Base-by-base conservation (phyloP, 1,140 invertebrate species). In the Drosophila kepulauana region DNA sequence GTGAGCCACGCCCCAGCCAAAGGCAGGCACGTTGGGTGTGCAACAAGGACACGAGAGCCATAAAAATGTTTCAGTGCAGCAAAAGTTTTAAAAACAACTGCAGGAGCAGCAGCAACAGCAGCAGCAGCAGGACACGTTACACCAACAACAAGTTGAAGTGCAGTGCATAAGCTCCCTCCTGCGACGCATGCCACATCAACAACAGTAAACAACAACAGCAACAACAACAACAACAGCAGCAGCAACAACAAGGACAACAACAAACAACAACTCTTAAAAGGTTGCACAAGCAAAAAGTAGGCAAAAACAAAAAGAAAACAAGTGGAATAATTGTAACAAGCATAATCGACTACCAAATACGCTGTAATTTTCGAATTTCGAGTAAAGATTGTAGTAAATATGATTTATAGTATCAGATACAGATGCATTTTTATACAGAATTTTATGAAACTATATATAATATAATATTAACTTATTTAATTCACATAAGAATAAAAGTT, bases 1-100 rank as follows among this genome's bases (percentile, higher is more conserved):
- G 68, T 28, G 25, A 57, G 70, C 66, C 81, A 80, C 66, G 74
- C 77, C 74, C 51, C 56, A 41, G 41, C n/a, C 16, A 46, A 52
- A n/a, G 67, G 57, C 61, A 49, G 52, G 51, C 33, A 51, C 58
- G 65, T 62, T 25, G 51, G 20, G 20, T 75, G 16, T 66, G 62
- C 62, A 72, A 78, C 85, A 89, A 89, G 85, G 85, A 89, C 85
- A 89, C 67, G 58, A 74, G 70, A 71, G 85, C 81, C 81, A 81
- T 89, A 89, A 89, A 89, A 89, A 81, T 87, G 78, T 86, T 86
- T 62, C 43, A 70, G 61, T 69, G 73, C 62, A 49, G 65, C 65
- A 64, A 85, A 81, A 69, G 57, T 82, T 80, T 76, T 51, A 52
- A 81, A 84, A 85, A 86, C 78, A 86, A 86, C 70, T 78, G 78